Conservation (phyloP, 2,113 vertebrate genomes). For the Prionailurus viverrinus region DNA sequence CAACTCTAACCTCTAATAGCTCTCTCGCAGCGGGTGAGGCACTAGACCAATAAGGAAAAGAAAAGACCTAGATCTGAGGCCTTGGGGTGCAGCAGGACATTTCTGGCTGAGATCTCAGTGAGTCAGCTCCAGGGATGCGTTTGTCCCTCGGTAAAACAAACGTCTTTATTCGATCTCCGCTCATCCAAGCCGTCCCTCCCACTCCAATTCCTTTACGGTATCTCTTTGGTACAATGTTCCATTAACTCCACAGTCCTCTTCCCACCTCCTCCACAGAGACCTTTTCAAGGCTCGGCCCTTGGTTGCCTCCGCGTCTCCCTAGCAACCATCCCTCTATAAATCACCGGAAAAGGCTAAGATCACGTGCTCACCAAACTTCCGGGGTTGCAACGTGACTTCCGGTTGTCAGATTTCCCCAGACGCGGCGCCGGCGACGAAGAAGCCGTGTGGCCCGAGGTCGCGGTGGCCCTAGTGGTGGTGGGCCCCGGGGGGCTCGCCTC, state of each 20-base stretch:
- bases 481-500: background rate
- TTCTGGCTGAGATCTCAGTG: background rate
- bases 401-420: conserved; percentile 39
- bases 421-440: background rate
- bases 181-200: too few relatives aligned
- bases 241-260: background rate
- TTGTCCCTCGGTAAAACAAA: background rate
- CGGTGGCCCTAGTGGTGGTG: background rate
- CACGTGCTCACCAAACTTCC: background rate
- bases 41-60: background rate
- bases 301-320: background rate
- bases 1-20: background rate
- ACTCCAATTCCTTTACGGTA: too few relatives aligned
- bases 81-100: fast-evolving
- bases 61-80: fast-evolving
- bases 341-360: background rate
- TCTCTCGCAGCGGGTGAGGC: fast-evolving
- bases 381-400: conserved; percentile 64
- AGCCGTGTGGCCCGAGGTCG: background rate
- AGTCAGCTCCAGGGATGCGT: background rate
- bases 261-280: fast-evolving
- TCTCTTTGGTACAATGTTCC: background rate
- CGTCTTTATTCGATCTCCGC: background rate
- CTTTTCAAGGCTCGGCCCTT: fast-evolving
- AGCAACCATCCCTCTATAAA: conserved; percentile 15